These are phyloP conservation scores for Lingula anatina DNA, from an alignment of 2,888 invertebrate species.

Conservation along the genomic window DNA sequence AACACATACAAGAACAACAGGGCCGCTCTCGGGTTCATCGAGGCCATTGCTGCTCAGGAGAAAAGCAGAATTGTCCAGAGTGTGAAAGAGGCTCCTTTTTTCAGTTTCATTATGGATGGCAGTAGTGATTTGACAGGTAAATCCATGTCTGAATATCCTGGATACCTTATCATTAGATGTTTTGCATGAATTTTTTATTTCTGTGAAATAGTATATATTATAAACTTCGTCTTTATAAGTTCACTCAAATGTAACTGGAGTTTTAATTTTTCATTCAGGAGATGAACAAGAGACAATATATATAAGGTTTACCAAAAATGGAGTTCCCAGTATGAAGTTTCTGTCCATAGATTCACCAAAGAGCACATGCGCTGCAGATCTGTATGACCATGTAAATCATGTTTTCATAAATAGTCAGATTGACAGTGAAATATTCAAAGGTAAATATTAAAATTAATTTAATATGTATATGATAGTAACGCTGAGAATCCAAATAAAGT, in stretches of 20 bases:
- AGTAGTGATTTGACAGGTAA: constrained; percentile 13
- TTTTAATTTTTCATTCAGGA: too few species aligned
- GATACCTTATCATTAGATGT: too few species aligned
- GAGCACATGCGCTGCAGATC: constrained; percentile 10
- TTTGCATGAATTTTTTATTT: too few species aligned
- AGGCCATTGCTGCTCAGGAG: constrained; percentile 7
- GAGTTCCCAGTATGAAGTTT: constrained; percentile 7
- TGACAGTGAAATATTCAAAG: too few species aligned
- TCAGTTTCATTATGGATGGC: constrained; percentile 15
- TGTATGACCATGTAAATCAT: constrained; percentile 1
- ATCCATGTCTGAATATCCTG: too few species aligned
- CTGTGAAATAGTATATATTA: too few species aligned
- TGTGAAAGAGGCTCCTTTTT: constrained; percentile 2
- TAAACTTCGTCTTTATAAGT: too few species aligned
- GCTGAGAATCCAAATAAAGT: too few species aligned
- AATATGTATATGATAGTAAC: too few species aligned
- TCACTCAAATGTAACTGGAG: too few species aligned
- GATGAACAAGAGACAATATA: constrained; percentile 13
- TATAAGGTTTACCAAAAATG: constrained; percentile 4
- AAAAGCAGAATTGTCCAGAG: constrained; percentile 1
- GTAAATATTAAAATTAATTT: too few species aligned
- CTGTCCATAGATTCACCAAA: constrained; percentile 8
- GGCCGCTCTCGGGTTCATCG: constrained; percentile 9
- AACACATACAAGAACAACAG: constrained; percentile 8
- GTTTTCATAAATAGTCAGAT: neutral